Evolutionary conservation across 2,113 vertebrate species (phyloP).

Genomic region (Amazona guildingii): DNA sequence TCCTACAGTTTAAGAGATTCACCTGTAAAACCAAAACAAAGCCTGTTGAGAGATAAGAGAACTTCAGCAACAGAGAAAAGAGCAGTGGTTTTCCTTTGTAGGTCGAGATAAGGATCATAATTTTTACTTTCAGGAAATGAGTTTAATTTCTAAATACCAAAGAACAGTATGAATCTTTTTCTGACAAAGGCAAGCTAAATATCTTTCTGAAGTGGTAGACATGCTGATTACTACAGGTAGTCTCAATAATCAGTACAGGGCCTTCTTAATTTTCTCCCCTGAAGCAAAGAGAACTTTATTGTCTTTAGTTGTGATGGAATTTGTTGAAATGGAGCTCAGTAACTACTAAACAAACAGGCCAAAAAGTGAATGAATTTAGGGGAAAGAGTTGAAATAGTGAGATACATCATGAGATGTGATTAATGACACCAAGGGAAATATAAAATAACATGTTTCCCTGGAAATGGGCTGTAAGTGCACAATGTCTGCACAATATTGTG

Average conservation of each 20-base stretch:
- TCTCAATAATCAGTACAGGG: neutral
- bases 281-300: slow-evolving; percentile 9
- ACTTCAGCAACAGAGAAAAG: neutral
- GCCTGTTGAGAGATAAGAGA: neutral
- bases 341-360: slow-evolving; percentile 43
- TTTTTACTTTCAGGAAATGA: slow-evolving; percentile 25
- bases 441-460: slow-evolving; percentile 70
- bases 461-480: slow-evolving; percentile 61
- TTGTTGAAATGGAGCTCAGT: slow-evolving; percentile 53
- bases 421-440: slow-evolving; percentile 73
- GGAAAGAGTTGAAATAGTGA: slow-evolving; percentile 60
- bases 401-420: slow-evolving; percentile 70
- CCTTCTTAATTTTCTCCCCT: slow-evolving; percentile 10
- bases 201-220: neutral
- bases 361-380: slow-evolving; percentile 62
- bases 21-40: slow-evolving; percentile 10
- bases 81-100: neutral
- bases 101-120: slow-evolving; percentile 17
- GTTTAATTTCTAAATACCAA: slow-evolving; percentile 37
- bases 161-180: neutral
- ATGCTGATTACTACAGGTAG: slow-evolving; percentile 1
- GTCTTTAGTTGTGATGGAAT: slow-evolving; percentile 13
- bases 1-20: neutral
- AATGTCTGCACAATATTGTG: slow-evolving; percentile 74
- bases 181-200: slow-evolving; percentile 37